Evolutionary conservation across 2,113 vertebrate genomes (phyloP).

Genomic region (Okapia johnstoni): DNA sequence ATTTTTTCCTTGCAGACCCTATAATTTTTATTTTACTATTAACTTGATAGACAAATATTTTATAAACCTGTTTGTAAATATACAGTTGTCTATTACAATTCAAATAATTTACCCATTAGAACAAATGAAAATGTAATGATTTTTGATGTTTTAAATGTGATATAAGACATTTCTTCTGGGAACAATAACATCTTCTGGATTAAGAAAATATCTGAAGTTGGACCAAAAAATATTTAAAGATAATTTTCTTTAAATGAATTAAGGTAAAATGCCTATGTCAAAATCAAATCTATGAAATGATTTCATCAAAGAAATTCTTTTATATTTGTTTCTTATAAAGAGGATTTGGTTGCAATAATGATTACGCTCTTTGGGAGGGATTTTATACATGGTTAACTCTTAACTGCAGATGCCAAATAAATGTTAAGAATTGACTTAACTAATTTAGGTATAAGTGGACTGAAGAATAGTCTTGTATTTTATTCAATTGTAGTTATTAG

Average conservation of each 20-base stretch:
- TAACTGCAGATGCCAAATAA: slow-evolving; percentile 79
- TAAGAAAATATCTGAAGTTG: slow-evolving; percentile 77
- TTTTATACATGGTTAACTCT: slow-evolving; percentile 77
- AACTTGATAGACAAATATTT: slow-evolving; percentile 77
- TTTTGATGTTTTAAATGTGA: slow-evolving; percentile 73
- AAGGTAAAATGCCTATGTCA: slow-evolving; percentile 71
- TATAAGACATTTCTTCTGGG: slow-evolving; percentile 76
- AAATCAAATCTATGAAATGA: slow-evolving; percentile 78
- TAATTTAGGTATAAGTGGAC: slow-evolving; percentile 77
- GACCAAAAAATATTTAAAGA: slow-evolving; percentile 77
- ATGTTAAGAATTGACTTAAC: slow-evolving; percentile 77
- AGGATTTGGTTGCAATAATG: slow-evolving; percentile 81
- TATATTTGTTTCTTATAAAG: slow-evolving; percentile 72
- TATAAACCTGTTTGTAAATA: slow-evolving; percentile 76
- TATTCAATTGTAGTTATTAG: slow-evolving; percentile 72
- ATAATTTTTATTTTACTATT: slow-evolving; percentile 65
- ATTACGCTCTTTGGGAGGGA: slow-evolving; percentile 76
- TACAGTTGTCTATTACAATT: slow-evolving; percentile 67
- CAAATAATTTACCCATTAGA: slow-evolving; percentile 72
- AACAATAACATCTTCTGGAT: slow-evolving; percentile 79
- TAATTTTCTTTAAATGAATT: slow-evolving; percentile 77
- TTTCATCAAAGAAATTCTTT: slow-evolving; percentile 74
- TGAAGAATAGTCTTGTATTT: slow-evolving; percentile 73
- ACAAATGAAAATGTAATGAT: slow-evolving; percentile 71
- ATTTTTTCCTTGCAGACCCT: slow-evolving; percentile 66